Conservation (phyloP, 2,888 invertebrate species). For the Endotricha flammealis region DNA sequence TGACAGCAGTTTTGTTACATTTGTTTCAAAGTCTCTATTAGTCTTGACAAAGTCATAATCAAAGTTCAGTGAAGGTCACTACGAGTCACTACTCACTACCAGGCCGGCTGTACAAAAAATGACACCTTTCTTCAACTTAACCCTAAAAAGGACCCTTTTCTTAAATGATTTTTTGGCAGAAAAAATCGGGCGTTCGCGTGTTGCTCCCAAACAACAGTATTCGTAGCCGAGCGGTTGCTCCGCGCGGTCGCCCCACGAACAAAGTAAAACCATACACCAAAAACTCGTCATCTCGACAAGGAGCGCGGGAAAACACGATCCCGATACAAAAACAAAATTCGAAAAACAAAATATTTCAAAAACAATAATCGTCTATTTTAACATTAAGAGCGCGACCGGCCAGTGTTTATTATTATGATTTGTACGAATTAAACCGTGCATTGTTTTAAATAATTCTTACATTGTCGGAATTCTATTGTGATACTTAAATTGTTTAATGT, state of each 20-base stretch:
- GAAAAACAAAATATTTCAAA: slow-evolving; percentile 26
- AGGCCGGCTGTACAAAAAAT: slow-evolving; percentile 17
- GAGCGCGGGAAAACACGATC: slow-evolving; percentile 68
- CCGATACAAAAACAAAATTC: slow-evolving; percentile 29
- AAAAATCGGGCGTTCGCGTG: slow-evolving; percentile 51
- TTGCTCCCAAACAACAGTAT: slow-evolving; percentile 45
- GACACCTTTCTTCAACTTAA: slow-evolving; percentile 62
- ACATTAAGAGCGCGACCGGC: slow-evolving; percentile 48
- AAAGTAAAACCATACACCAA: slow-evolving; percentile 36
- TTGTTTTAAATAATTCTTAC: slow-evolving; percentile 70
- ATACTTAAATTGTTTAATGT: slow-evolving; percentile 64
- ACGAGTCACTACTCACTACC: too few relatives aligned
- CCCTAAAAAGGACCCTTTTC: slow-evolving; percentile 68
- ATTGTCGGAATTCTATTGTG: slow-evolving; percentile 65
- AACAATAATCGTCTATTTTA: slow-evolving; percentile 37
- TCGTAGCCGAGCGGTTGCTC: slow-evolving; percentile 65
- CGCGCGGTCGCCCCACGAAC: slow-evolving; percentile 58
- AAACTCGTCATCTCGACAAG: slow-evolving; percentile 38
- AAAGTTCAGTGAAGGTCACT: too few relatives aligned
- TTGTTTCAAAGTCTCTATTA: too few relatives aligned
- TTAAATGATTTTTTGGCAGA: slow-evolving; percentile 63
- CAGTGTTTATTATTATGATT: slow-evolving; percentile 65
- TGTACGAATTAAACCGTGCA: slow-evolving; percentile 59
- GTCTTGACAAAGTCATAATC: too few relatives aligned
- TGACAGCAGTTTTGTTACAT: too few relatives aligned